phyloP scores from a whole-genome alignment of 2,113 vertebrate genomes.

The Oncorhynchus mykiss region DNA sequence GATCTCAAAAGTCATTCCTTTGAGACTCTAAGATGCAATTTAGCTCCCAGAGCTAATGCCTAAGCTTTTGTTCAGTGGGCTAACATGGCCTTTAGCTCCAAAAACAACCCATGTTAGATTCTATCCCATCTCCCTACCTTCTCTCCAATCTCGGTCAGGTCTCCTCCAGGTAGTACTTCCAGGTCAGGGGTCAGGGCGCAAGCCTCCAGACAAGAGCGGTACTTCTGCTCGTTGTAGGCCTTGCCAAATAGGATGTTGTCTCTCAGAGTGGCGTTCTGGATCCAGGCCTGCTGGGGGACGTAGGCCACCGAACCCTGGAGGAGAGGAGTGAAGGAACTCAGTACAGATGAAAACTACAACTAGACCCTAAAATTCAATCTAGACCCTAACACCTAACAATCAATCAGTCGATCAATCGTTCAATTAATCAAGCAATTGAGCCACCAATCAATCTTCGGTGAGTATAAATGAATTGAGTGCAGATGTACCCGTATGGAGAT shows the following conservation, averaged over 20 bases:
- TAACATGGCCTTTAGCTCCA: too few relatives aligned
- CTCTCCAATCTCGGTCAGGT: conserved; percentile 95
- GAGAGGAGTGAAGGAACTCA: conserved; percentile 6
- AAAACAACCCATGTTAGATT: too few relatives aligned
- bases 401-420: too few relatives aligned
- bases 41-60: too few relatives aligned
- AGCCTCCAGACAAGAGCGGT: conserved; percentile 81
- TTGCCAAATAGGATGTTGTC: conserved; percentile 94
- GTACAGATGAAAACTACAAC: too few relatives aligned
- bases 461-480: too few relatives aligned
- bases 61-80: too few relatives aligned
- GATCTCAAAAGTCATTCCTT: not conserved
- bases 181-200: conserved; percentile 91
- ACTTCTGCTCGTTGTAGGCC: conserved; percentile 79
- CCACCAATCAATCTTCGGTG: too few relatives aligned
- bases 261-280: conserved; percentile 90
- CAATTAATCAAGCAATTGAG: too few relatives aligned
- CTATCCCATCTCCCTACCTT: conserved; percentile 76
- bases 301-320: conserved; percentile 92
- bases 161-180: conserved; percentile 88
- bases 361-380: too few relatives aligned
- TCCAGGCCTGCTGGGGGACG: conserved; percentile 97
- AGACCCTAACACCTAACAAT: too few relatives aligned
- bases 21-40: not conserved
- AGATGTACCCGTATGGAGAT: conserved; percentile 80